Conservation (phyloP, 2,113 vertebrate genomes). For the Chiloscyllium plagiosum region DNA sequence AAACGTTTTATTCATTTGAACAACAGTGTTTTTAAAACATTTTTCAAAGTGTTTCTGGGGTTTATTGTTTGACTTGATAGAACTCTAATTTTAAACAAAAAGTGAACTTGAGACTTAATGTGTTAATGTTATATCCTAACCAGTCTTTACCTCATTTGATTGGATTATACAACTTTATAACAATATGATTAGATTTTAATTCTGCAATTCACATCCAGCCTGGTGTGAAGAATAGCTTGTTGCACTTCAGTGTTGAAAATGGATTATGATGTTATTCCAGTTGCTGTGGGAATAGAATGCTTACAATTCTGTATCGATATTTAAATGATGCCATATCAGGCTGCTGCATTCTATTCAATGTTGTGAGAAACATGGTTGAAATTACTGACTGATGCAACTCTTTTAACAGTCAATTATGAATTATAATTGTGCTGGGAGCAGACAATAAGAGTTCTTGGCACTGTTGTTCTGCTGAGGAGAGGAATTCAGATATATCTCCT, state of each 20-base stretch:
- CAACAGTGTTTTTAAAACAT: not conserved
- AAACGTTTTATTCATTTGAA: conserved; percentile 13
- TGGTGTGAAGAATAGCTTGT: not conserved
- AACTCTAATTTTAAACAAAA: not conserved
- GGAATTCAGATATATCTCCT: not conserved
- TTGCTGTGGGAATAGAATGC: conserved; percentile 15
- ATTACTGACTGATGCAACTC: not conserved
- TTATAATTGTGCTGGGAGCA: not conserved
- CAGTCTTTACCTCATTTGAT: not conserved
- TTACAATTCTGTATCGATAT: not conserved
- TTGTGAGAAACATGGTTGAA: not conserved
- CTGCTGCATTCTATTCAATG: not conserved
- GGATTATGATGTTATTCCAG: not conserved
- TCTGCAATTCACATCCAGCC: not conserved
- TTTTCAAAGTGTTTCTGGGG: not conserved
- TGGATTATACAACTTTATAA: not conserved
- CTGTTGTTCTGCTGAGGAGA: not conserved
- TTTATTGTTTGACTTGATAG: not conserved
- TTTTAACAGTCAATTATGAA: not conserved
- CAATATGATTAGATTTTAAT: conserved; percentile 21
- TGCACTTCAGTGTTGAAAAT: conserved; percentile 27
- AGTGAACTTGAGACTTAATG: not conserved
- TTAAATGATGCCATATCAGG: not conserved
- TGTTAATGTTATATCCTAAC: not conserved
- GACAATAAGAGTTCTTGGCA: not conserved